These are phyloP conservation scores for Aricia artaxerxes DNA, from an alignment of 2,888 invertebrate species.

Conservation along the genomic window DNA sequence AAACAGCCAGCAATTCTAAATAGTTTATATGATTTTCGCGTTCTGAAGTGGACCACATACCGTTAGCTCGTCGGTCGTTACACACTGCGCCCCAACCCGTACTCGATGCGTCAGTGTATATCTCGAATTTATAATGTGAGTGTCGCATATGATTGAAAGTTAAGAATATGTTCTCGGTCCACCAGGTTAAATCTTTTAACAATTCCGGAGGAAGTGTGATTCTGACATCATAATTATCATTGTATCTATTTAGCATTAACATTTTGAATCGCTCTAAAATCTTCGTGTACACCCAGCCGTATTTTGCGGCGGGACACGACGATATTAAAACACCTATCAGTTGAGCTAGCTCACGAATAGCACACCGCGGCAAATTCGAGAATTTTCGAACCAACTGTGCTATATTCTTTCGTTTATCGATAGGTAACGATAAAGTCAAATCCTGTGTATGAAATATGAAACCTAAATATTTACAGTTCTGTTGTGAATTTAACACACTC, in stretches of 20 bases:
- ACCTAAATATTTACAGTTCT: slow-evolving; percentile 35
- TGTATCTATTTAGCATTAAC: slow-evolving; percentile 26
- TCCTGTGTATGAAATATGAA: slow-evolving; percentile 30
- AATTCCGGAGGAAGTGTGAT: background rate
- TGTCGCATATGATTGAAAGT: background rate
- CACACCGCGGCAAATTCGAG: slow-evolving; percentile 23
- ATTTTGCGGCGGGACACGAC: slow-evolving; percentile 35
- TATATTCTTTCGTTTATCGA: slow-evolving; percentile 35
- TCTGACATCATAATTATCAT: background rate
- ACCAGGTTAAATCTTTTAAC: background rate
- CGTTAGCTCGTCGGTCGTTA: background rate
- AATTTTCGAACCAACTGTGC: slow-evolving; percentile 30
- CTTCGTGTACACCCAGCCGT: slow-evolving; percentile 39
- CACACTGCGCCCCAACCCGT: slow-evolving; percentile 13
- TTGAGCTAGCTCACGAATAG: slow-evolving; percentile 34
- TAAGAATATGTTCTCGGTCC: background rate
- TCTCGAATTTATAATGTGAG: background rate
- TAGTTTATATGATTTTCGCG: slow-evolving; percentile 34
- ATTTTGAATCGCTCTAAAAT: slow-evolving; percentile 37
- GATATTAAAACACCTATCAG: slow-evolving; percentile 34
- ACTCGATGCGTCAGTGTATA: slow-evolving; percentile 21
- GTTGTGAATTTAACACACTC: slow-evolving; percentile 32
- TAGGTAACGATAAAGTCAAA: slow-evolving; percentile 33
- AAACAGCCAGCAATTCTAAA: slow-evolving; percentile 31
- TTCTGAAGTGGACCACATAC: background rate